Evolutionary conservation across 2,888 invertebrate genomes (phyloP), one percentile per base, ranked within the genome.

Genomic region (Tiliacea citrago): DNA sequence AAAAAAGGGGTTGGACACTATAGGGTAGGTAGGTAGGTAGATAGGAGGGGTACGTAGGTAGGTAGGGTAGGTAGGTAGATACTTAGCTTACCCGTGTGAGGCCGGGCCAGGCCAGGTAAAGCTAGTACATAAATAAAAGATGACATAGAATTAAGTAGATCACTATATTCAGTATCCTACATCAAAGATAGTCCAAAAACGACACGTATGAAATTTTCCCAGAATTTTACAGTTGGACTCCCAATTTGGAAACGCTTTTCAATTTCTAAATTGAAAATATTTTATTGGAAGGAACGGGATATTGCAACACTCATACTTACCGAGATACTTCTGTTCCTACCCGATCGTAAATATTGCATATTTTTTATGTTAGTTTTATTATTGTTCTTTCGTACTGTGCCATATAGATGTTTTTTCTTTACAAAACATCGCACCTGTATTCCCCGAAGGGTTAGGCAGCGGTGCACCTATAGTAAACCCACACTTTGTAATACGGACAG

Each of bases 241-340:
- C 18, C 7, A 35, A 62, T 6, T n/a, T 62, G 42, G 29, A 51
- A 29, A 49, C 9, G 24, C 47, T 73, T 70, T 21, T 18, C 24
- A 58, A 49, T 58, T 49, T 51, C 10, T 35, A n/a, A 18, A n/a
- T 51, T 51, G 51, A 24, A 18, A 51, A 63, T 74, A 74, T 73
- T 73, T 63, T 73, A 45, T 51, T 73, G 51, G 29, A n/a, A 29
- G 9, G 13, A 29, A n/a, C 7, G 60, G 39, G 39, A 42, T 73
- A 75, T 21, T 75, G 42, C 60, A 39, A 57, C 4, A 39, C 16
- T 73, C 16, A 53, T 29, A 21, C 45, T 18, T 12, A 12, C 49
- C 12, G 13, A 55, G 8, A 29, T 29, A 53, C 13, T 51, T 51
- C 21, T 9, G 21, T 65, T 13, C 2, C 29, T 65, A 21, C 2